Base-by-base conservation (phyloP, 2,888 invertebrate species). In the Ariolimax columbianus region DNA sequence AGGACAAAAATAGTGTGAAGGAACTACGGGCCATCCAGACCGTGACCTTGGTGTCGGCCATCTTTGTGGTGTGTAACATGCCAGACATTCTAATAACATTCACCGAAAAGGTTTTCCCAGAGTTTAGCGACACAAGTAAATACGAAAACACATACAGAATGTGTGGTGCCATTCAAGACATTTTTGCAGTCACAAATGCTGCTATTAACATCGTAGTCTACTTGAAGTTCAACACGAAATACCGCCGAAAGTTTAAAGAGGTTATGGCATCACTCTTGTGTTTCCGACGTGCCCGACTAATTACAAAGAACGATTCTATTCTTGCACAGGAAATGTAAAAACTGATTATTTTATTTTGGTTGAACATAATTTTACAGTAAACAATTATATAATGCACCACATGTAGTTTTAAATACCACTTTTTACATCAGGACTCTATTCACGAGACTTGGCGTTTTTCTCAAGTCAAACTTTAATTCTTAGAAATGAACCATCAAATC, bases 11-110 rank as follows among this genome's bases (percentile, higher is more conserved):
- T 1, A 81, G 38, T 30, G 17, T 11, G 23, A 81, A 55, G 26
- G 81, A 81, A 55, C n/a, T 51, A 6, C 33, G 72, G 51, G 81
- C 66, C 14, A 70, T 81, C n/a, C 81, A 81, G 38, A 70, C 81
- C 7, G 81, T 81, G 11, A 81, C 36, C 11, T 47, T 81, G 11
- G 55, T 81, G n/a, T 70, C 81, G 0, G 72, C 72, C 36, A 81
- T 81, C 51, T 81, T 81, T 72, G 81, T 81, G 4, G 72, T 59
- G 6, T 72, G 81, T 55, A 81, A 81, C 40, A 14, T 72, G 30
- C 81, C 81, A 23, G 81, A 81, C 33, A 72, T 81, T 55, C 33
- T 81, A 1, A 81, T 72, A 17, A 55, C 72, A 23, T 70, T 72
- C 2, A 70, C 47, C 9, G 36, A 6, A 30, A 36, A 30, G 38